These are phyloP conservation scores for Thalassophryne amazonica DNA, from an alignment of 2,797 vertebrate genomes.

Conservation along the genomic window DNA sequence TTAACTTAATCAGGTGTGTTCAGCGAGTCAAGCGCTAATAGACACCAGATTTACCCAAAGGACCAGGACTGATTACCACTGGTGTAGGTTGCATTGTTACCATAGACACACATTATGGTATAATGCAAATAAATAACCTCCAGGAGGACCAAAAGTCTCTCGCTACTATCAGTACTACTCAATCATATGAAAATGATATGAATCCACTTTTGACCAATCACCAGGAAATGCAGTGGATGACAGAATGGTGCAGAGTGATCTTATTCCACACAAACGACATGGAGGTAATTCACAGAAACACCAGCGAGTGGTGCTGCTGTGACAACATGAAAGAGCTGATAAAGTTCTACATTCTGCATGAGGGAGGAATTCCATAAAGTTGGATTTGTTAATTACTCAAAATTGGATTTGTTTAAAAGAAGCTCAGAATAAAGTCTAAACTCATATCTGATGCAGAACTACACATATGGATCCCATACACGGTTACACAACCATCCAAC, in stretches of 20 bases:
- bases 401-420: background rate
- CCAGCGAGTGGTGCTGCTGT: conserved; percentile 34
- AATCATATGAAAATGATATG: background rate
- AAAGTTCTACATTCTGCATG: background rate
- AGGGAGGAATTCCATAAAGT: background rate
- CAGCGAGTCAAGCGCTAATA: no score
- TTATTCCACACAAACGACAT: background rate
- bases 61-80: no score
- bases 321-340: background rate
- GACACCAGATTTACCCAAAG: no score
- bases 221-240: background rate
- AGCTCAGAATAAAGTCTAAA: no score
- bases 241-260: background rate
- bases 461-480: background rate
- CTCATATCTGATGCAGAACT: no score
- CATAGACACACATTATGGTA: no score
- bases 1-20: no score
- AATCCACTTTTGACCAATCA: conserved; percentile 5
- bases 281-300: conserved; percentile 23
- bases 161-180: background rate
- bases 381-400: no score
- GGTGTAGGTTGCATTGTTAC: no score
- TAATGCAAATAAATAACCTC: no score
- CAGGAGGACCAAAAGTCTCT: background rate
- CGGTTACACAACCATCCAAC: background rate